phyloP scores from a whole-genome alignment of 1,140 invertebrate species.

The Cepaea nemoralis region DNA sequence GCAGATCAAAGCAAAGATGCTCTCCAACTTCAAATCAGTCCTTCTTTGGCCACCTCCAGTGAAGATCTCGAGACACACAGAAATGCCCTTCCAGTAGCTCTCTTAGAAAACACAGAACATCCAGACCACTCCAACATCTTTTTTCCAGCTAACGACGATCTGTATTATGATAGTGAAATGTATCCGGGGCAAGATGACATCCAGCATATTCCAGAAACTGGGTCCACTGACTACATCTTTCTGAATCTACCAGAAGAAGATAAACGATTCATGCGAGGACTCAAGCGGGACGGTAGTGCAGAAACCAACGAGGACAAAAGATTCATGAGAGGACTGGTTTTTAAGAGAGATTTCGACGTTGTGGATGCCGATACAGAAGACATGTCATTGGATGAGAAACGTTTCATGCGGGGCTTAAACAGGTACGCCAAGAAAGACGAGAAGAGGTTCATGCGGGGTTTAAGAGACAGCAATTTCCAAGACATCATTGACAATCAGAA shows the following conservation, averaged over 20 bases:
- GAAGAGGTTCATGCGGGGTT: background rate
- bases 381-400: background rate
- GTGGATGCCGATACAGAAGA: background rate
- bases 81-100: no score
- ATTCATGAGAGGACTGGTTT: background rate
- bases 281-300: background rate
- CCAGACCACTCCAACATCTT: no score
- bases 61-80: no score
- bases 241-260: background rate
- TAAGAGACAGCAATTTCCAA: background rate
- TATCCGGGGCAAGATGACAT: no score
- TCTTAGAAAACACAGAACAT: no score
- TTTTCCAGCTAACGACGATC: no score
- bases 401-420: background rate
- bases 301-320: background rate
- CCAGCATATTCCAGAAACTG: no score
- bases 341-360: background rate
- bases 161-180: no score
- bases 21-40: no score
- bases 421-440: background rate
- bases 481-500: background rate
- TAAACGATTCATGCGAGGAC: conserved; percentile 1
- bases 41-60: no score
- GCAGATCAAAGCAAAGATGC: no score
- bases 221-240: no score